These are phyloP conservation scores for Zaprionus obscuricornis DNA, from an alignment of 2,888 invertebrate genomes.

Conservation along the genomic window DNA sequence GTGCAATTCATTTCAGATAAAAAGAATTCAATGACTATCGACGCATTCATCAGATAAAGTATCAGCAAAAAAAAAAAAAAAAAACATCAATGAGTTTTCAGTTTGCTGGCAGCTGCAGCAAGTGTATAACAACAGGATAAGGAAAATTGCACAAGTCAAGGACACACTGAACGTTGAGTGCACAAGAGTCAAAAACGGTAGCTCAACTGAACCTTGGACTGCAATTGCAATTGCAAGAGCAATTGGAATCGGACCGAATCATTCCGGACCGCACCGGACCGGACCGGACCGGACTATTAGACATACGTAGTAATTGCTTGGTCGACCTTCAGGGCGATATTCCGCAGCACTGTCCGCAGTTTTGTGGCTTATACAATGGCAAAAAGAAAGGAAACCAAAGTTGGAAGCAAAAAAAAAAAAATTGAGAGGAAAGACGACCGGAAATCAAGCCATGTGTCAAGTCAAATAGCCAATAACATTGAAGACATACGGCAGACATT, in stretches of 20 bases:
- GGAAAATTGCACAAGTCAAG: conserved; percentile 66
- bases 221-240: conserved; percentile 46
- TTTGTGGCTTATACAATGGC: conserved; percentile 60
- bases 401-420: neutral
- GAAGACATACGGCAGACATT: conserved; percentile 64
- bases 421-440: conserved; percentile 40
- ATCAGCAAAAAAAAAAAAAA: too few relatives aligned
- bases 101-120: too few relatives aligned
- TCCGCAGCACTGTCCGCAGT: conserved; percentile 62
- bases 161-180: conserved; percentile 35
- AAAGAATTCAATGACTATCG: too few relatives aligned
- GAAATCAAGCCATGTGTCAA: conserved; percentile 58
- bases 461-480: conserved; percentile 52
- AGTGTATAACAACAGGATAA: conserved; percentile 19
- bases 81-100: too few relatives aligned
- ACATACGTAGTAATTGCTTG: conserved; percentile 58
- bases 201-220: conserved; percentile 41
- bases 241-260: too few relatives aligned
- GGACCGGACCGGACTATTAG: conserved; percentile 35
- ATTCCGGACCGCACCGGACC: too few relatives aligned
- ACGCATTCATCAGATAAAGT: too few relatives aligned
- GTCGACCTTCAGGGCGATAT: conserved; percentile 67
- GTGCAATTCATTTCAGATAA: too few relatives aligned
- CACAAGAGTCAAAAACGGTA: conserved; percentile 24
- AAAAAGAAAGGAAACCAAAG: conserved; percentile 25